Evolutionary conservation across 2,113 vertebrate species (phyloP).

Genomic region (Gadus chalcogrammus): DNA sequence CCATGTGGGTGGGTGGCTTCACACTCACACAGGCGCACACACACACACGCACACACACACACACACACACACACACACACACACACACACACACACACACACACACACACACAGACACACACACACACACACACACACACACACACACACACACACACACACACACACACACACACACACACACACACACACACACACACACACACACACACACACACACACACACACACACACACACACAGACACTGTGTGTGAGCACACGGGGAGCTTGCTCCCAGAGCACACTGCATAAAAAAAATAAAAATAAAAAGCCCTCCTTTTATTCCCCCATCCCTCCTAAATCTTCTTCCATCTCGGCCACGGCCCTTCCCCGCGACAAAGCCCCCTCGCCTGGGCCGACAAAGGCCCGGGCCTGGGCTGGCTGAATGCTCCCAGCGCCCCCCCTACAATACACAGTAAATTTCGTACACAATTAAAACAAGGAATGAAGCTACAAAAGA

Average conservation of each 20-base stretch:
- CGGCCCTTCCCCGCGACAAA: slow-evolving; percentile 65
- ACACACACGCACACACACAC: no score
- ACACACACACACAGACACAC: slow-evolving; percentile 11
- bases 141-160: slow-evolving; percentile 24
- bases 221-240: neutral
- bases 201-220: slow-evolving; percentile 47
- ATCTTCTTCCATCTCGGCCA: slow-evolving; percentile 66
- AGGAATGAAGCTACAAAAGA: slow-evolving; percentile 71
- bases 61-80: no score
- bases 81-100: no score
- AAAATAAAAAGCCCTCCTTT: slow-evolving; percentile 43
- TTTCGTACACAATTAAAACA: slow-evolving; percentile 74
- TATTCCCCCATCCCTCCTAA: slow-evolving; percentile 68
- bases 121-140: slow-evolving; percentile 47
- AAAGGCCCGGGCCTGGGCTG: slow-evolving; percentile 38
- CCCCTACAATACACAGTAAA: slow-evolving; percentile 77
- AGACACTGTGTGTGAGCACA: slow-evolving; percentile 46
- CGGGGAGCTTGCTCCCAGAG: slow-evolving; percentile 48
- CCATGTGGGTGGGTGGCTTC: slow-evolving; percentile 53
- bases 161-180: no score
- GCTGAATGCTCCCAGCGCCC: slow-evolving; percentile 65
- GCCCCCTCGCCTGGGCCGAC: slow-evolving; percentile 55
- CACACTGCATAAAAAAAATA: slow-evolving; percentile 24
- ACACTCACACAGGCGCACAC: slow-evolving; percentile 28
- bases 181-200: slow-evolving; percentile 33